Base-by-base conservation (phyloP, 2,113 vertebrate species). In the Clarias gariepinus region DNA sequence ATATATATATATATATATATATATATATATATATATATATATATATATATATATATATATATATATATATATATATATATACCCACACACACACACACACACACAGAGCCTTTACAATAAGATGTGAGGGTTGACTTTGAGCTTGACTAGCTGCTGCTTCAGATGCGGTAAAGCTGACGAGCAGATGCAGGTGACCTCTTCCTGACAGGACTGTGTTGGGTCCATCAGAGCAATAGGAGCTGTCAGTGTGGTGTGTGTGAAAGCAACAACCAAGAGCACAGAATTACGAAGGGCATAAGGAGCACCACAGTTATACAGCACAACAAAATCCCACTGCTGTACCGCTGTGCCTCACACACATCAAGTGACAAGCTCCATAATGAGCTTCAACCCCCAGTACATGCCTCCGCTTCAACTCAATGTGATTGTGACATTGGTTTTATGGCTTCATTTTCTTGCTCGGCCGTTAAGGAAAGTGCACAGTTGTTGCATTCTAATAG, bases 221-320 rank as follows among this genome's bases (percentile, higher is more conserved):
- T 68, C 83, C 64, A 85, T 89, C 88, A 86, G 88, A 89, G 85
- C 76, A 89, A 87, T 85, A 86, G 82, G 85, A 84, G 77, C 85
- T 89, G 88, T 89, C 88, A 89, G 57, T 57, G 19, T 63, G 58
- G 85, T 25, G 76, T 84, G 78, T 36, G 78, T 81, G 78, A 36
- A 71, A 84, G 78, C 57, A 88, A 52, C 61, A 86, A 77, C 66
- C 81, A 19, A 83, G 52, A 86, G 85, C 41, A 0, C 80, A 71
- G 80, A 25, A 69, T 81, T 52, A 52, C 23, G 25, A 9, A 77
- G 52, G 74, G 74, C 25, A 28, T 77, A 55, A 77, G 15, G 74
- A 55, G 74, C 15, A 1, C 23, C 30, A 57, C 78, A 61, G 78
- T 61, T 61, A 81, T 81, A 81, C 55, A 33, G 57, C 78, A 81